Evolutionary conservation across 2,113 vertebrate species (phyloP).

Genomic region (Sisor rabdophorus): DNA sequence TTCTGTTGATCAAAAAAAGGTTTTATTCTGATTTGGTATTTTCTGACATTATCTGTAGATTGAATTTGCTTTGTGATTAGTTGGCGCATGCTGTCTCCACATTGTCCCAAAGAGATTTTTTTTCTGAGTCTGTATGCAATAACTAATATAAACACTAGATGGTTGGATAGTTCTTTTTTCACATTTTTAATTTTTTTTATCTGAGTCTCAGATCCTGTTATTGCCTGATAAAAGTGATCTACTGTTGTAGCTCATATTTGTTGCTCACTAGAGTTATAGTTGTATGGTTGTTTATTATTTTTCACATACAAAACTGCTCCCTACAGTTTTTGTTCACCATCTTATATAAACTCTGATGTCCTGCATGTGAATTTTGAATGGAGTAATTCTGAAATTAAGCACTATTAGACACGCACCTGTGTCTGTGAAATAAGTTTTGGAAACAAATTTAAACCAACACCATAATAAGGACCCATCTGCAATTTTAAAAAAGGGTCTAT

Average conservation of each 20-base stretch:
- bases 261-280: background rate
- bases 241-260: background rate
- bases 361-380: background rate
- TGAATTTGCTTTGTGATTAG: no score
- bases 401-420: background rate
- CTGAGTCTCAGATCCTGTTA: background rate
- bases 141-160: no score
- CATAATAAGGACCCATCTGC: background rate
- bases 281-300: background rate
- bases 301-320: background rate
- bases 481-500: background rate
- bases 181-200: background rate
- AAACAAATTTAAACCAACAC: background rate
- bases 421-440: background rate
- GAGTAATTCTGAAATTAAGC: background rate
- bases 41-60: no score
- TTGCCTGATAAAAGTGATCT: background rate
- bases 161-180: background rate
- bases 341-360: background rate
- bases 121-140: no score
- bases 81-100: no score
- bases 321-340: background rate
- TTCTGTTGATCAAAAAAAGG: no score
- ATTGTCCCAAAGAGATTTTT: no score
- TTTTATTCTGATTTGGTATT: no score